Base-by-base conservation (phyloP, 1,140 invertebrate species). In the Hylaeus volcanicus region DNA sequence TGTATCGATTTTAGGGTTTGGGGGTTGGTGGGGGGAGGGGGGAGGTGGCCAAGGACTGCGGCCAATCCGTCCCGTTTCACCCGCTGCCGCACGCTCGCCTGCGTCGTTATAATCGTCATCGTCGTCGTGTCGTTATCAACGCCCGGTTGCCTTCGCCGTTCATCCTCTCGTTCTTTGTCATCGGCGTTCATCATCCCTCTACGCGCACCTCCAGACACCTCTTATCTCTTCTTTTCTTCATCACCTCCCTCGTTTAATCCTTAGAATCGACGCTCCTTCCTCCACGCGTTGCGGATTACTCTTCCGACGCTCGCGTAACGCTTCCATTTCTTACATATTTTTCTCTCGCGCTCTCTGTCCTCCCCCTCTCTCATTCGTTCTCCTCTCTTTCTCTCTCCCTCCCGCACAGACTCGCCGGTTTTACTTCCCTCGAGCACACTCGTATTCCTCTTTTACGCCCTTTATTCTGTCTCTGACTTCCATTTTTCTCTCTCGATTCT, bases 41-140 rank as follows among this genome's bases (percentile, higher is more conserved):
- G 63, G 75, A 87, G 79, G 74, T 72, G 86, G 65, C 73, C 71
- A 83, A 51, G 83, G 74, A 82, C 84, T 73, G 71, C 74, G 74
- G 74, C 53, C 74, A 85, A 89, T 85, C 74, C 79, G 61, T 69
- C 64, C 73, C 81, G 83, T 83, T 81, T 88, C 84, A 83, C 81
- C 78, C 78, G 81, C 82, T 81, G 84, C 86, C 82, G 86, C 88
- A 86, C 84, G 71, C 79, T 86, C 80, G 88, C 75, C 83, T 80
- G 79, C 77, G 74, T 64, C 73, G 39, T 75, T 55, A 69, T 64
- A 64, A 61, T 64, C 48, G 53, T 61, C 63, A 58, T 66, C 48
- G 37, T 53, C 58, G 5, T n/a, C 65, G 55, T 45, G 63, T 72
- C 43, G 55, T 78, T 60, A 39, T 66, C 45, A 41, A 39, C n/a